Evolutionary conservation across 2,797 vertebrate genomes (phyloP), one percentile per base, ranked within the genome.

Genomic region (Loriculus beryllinus): DNA sequence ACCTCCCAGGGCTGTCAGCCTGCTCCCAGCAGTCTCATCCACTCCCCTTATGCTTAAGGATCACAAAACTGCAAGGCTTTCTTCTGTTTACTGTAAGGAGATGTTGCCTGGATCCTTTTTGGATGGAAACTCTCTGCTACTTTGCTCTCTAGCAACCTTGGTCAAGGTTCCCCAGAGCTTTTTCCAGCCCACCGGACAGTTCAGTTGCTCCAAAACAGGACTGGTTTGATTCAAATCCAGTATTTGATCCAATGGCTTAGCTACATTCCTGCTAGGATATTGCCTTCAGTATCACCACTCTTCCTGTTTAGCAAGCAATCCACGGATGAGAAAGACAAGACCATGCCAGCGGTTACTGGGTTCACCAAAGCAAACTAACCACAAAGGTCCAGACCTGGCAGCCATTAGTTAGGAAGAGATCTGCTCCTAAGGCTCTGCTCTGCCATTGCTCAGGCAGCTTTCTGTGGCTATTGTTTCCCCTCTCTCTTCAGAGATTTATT

Each of bases 71-170:
- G 71, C 82, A 93, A 75, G 31, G 43, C 75, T 96, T 92, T 96
- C 64, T 91, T 87, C 93, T 95, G 94, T 95, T 96, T 97, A 94
- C 90, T 80, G 83, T 81, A 83, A 88, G 91, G 47, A 90, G 33
- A 92, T 90, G 95, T 96, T 96, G 95, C 96, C 83, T 97, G 70
- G 95, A 96, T 96, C 74, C 52, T 96, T 95, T 91, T 90, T 96
- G 95, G 95, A 96, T 91, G 80, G 82, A 95, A 96, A 90, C n/a
- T 74, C 65, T 37, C 70, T 43, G 48, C 82, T 88, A 31, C 89
- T 88, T n/a, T 64, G 45, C 91, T 94, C 91, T 96, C 87, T 94
- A 97, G 95, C 89, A 96, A 96, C 88, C 85, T 92, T 91, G 88
- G 70, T 96, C 82, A 77, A 92, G 89, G 85, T 78, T 94, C 93